These are phyloP conservation scores for Baccha elongata DNA, from an alignment of 2,888 invertebrate species.

Conservation along the genomic window DNA sequence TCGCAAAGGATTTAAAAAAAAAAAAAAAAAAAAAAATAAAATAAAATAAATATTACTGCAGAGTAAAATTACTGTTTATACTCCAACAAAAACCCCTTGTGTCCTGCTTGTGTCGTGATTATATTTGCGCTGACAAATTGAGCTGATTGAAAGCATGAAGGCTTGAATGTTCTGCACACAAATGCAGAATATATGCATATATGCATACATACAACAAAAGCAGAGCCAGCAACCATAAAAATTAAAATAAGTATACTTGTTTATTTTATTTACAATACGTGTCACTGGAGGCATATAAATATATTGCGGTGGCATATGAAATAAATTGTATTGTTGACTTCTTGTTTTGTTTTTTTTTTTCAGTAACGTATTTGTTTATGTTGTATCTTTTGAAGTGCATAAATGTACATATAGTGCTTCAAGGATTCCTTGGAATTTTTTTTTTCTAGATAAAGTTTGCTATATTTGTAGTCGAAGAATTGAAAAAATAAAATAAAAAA, in stretches of 20 bases:
- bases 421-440: no score
- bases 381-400: no score
- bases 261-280: background rate
- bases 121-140: conserved; percentile 14
- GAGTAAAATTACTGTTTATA: no score
- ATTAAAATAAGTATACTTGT: background rate
- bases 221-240: background rate
- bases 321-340: conserved; percentile 37
- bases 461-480: no score
- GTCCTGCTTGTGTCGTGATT: conserved; percentile 7
- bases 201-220: background rate
- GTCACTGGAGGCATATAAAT: conserved; percentile 30
- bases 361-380: no score
- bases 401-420: no score
- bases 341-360: no score
- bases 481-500: no score
- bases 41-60: no score
- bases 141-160: background rate
- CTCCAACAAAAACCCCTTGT: background rate
- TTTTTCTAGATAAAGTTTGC: no score
- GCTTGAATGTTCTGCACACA: background rate
- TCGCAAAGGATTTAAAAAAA: no score
- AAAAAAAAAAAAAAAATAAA: no score
- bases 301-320: conserved; percentile 28
- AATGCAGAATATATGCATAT: background rate